Evolutionary conservation across 2,797 vertebrate genomes (phyloP).

Genomic region (Lacerta bilineata): DNA sequence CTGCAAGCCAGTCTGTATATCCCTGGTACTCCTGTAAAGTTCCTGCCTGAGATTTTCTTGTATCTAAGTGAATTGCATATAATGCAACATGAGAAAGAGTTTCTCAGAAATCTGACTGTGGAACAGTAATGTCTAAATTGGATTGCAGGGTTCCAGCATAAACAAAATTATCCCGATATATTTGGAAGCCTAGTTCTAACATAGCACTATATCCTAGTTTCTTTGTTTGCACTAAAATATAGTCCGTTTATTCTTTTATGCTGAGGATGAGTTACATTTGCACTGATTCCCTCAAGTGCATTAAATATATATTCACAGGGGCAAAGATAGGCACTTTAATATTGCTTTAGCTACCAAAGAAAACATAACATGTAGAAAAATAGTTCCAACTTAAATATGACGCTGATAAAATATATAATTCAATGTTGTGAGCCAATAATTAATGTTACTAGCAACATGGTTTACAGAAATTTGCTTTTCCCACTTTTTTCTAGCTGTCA

Average conservation of each 20-base stretch:
- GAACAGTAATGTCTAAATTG: slow-evolving; percentile 15
- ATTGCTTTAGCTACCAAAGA: background rate
- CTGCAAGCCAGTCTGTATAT: background rate
- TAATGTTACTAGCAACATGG: background rate
- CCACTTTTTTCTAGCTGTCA: background rate
- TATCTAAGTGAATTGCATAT: background rate
- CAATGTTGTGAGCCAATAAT: background rate
- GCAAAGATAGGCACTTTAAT: background rate
- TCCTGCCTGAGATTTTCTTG: background rate
- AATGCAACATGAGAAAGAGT: background rate
- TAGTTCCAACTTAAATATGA: background rate
- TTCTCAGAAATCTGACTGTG: background rate
- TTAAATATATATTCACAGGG: background rate
- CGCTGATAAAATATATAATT: slow-evolving; percentile 4
- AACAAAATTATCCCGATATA: background rate
- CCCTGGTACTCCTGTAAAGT: background rate
- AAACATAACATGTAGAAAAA: background rate
- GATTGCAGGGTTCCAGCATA: background rate
- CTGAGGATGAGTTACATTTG: background rate
- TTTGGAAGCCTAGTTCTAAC: background rate
- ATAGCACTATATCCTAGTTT: background rate
- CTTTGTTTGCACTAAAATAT: background rate
- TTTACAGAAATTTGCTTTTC: background rate
- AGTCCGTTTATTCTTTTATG: background rate
- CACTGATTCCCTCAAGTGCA: background rate